phyloP scores from a whole-genome alignment of 2,888 invertebrate genomes.

The Cantharis rustica region DNA sequence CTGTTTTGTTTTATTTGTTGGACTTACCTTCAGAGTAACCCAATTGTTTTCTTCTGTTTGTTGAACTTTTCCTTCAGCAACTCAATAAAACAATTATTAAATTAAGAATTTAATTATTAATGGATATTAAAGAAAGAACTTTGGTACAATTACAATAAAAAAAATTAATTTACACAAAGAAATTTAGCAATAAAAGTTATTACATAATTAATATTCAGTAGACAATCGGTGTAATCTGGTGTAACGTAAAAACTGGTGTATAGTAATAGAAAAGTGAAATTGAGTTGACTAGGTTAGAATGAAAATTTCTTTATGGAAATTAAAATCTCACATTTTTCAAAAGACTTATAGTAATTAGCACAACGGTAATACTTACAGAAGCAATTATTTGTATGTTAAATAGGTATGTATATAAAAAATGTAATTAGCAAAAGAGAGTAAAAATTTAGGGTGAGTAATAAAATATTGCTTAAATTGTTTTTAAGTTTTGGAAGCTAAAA shows the following conservation, averaged over 20 bases:
- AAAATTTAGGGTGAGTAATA: slow-evolving; percentile 18
- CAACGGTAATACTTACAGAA: background rate
- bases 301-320: background rate
- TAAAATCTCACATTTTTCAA: background rate
- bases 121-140: background rate
- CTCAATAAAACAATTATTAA: background rate
- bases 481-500: slow-evolving; percentile 29
- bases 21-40: no score
- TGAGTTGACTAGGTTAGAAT: background rate
- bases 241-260: background rate
- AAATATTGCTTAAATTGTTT: slow-evolving; percentile 25
- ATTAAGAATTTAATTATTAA: background rate
- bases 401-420: background rate
- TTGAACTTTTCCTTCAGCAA: no score
- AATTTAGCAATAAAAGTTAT: background rate
- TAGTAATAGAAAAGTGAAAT: background rate
- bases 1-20: no score
- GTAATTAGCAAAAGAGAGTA: background rate
- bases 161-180: background rate
- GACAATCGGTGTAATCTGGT: background rate
- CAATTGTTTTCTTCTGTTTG: no score
- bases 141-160: background rate
- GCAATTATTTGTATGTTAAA: background rate
- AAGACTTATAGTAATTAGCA: background rate
- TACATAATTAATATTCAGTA: background rate